These are phyloP conservation scores for Euwallacea fornicatus DNA, from an alignment of 1,140 invertebrate species.

Conservation along the genomic window DNA sequence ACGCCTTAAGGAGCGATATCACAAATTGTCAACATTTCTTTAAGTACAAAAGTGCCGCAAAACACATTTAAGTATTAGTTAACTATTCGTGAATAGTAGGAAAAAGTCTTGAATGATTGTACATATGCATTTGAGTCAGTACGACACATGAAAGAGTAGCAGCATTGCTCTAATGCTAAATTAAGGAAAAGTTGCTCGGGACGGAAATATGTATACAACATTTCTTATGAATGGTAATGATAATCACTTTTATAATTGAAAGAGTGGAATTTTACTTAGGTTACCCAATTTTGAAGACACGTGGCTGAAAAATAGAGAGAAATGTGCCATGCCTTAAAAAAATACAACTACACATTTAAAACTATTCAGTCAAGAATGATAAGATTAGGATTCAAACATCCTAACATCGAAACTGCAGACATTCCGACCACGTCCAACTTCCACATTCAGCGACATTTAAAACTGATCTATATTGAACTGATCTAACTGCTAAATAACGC, in stretches of 20 bases:
- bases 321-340: no score
- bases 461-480: slow-evolving; percentile 27
- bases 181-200: no score
- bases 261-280: no score
- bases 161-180: no score
- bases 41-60: slow-evolving; percentile 37
- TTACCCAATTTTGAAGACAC: no score
- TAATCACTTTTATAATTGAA: no score
- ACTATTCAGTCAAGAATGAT: slow-evolving; percentile 24
- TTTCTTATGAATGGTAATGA: not conserved
- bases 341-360: slow-evolving; percentile 2
- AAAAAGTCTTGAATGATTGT: slow-evolving; percentile 24
- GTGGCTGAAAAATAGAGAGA: no score
- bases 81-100: slow-evolving; percentile 21
- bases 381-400: not conserved
- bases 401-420: no score
- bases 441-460: slow-evolving; percentile 4
- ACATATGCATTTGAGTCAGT: slow-evolving; percentile 9
- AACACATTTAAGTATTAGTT: not conserved
- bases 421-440: no score
- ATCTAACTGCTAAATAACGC: slow-evolving; percentile 60
- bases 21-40: not conserved
- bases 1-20: no score
- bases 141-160: no score
- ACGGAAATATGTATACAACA: not conserved